These are phyloP conservation scores for Lacerta viridis DNA, from an alignment of 2,797 vertebrate genomes.

Conservation along the genomic window DNA sequence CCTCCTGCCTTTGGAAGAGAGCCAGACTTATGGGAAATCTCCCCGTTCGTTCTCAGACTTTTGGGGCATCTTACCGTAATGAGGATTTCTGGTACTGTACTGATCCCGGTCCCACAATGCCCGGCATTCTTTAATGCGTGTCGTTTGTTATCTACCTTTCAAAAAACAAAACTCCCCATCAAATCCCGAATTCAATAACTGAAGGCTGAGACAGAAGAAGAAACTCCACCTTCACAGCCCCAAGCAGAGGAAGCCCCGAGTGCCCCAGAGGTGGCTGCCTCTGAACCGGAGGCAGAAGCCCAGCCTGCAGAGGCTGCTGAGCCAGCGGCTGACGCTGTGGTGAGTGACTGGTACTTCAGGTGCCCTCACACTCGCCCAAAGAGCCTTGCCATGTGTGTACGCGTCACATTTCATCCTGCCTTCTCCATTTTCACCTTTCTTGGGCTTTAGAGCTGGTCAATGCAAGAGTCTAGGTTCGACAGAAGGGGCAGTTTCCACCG, in stretches of 20 bases:
- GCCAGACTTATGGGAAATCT: neutral
- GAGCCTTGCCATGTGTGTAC: conserved; percentile 17
- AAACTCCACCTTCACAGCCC: conserved; percentile 66
- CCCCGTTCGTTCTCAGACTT: neutral
- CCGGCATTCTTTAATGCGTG: conserved; percentile 48
- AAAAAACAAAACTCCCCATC: conserved; percentile 44
- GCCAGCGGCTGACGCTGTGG: conserved; percentile 74
- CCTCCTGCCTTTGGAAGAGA: neutral
- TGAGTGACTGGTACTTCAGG: conserved; percentile 68
- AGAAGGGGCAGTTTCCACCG: neutral
- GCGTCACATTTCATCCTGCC: conserved; percentile 42
- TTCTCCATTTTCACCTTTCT: neutral
- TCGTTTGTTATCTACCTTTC: conserved; percentile 58
- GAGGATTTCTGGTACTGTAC: conserved; percentile 10
- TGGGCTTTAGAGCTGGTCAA: neutral
- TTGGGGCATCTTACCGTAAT: neutral
- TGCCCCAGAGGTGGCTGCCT: conserved; percentile 45
- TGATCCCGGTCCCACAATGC: neutral
- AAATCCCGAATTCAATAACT: conserved; percentile 13
- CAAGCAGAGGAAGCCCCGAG: conserved; percentile 71
- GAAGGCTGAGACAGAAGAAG: conserved; percentile 80
- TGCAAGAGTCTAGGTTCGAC: neutral
- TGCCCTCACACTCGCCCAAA: rapidly evolving
- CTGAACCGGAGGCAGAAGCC: conserved; percentile 59
- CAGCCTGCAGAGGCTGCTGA: conserved; percentile 62